phyloP scores from a whole-genome alignment of 2,888 invertebrate genomes.

The Limnephilus lunatus region DNA sequence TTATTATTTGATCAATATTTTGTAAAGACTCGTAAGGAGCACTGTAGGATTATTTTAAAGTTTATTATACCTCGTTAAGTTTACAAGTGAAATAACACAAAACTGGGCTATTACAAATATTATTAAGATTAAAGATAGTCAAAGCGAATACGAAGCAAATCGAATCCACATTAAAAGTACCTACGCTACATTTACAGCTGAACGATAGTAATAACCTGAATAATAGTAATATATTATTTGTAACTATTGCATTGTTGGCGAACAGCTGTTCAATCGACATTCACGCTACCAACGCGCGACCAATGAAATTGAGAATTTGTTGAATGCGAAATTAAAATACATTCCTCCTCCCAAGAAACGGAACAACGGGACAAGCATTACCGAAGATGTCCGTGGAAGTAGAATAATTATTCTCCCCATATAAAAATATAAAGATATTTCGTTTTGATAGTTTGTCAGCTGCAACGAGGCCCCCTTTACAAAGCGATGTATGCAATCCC shows the following conservation, averaged over 20 bases:
- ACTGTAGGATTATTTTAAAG: no score
- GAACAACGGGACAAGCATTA: neutral
- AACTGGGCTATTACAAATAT: no score
- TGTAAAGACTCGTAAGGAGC: no score
- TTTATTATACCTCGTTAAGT: no score
- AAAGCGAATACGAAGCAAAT: no score
- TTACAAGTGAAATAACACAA: no score
- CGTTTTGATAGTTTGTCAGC: neutral
- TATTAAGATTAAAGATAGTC: neutral
- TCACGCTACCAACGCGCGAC: neutral
- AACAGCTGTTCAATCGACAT: neutral
- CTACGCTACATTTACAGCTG: neutral
- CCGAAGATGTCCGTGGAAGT: neutral
- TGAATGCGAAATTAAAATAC: neutral
- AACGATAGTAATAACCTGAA: neutral
- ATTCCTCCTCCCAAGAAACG: neutral
- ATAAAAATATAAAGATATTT: neutral
- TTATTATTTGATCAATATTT: no score
- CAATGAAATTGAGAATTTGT: neutral
- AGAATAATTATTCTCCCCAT: neutral
- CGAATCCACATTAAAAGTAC: neutral
- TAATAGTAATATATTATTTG: neutral
- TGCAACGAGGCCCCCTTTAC: neutral
- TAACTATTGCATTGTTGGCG: neutral
- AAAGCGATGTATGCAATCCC: neutral